Evolutionary conservation across 2,797 vertebrate genomes (phyloP), one percentile per base, ranked within the genome.

Genomic region (Syngnathus rostellatus): DNA sequence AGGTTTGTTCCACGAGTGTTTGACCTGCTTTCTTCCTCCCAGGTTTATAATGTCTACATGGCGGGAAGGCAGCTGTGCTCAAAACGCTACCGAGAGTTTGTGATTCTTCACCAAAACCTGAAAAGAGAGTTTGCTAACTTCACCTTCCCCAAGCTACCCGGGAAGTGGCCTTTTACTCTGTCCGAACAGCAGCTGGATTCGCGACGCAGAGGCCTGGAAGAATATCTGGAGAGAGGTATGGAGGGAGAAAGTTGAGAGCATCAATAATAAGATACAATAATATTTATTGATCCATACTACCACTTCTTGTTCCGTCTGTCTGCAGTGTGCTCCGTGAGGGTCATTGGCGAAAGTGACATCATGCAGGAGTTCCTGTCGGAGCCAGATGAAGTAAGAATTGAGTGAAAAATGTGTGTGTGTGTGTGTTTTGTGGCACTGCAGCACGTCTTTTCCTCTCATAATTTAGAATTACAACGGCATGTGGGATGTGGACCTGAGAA

Each of bases 321-420:
- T 39, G 0, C 85, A 99, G 97, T 97, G 19, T 99, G 97, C 71
- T 98, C 96, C 5, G 94, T 98, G 67, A 92, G 96, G 8, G 93
- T 98, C 62, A 96, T 99, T 23, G 97, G 97, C 23, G 97, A 98
- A 88, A 98, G 97, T 19, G 96, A 99, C 81, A 92, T 99, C 87
- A 95, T 98, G 95, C 97, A 98, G 76, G 96, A 98, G 72, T 99
- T 99, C 86, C 83, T 99, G 25, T 98, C 97, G 0, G 96, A 99
- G 77, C 97, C 96, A 0, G 96, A 98, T n/a, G 97, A 98, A 94
- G 97, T 98, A 85, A 41, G 1, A 31, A 6, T 19, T 9, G 39
- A 65, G 50, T 59, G 37, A 4, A 0, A 6, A 14, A 5, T 1
- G 11, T 17, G 0, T 61, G 39, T 61, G 39, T 61, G 39, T 58